Conservation (phyloP, 2,797 vertebrate genomes). For the Muscicapa striata region DNA sequence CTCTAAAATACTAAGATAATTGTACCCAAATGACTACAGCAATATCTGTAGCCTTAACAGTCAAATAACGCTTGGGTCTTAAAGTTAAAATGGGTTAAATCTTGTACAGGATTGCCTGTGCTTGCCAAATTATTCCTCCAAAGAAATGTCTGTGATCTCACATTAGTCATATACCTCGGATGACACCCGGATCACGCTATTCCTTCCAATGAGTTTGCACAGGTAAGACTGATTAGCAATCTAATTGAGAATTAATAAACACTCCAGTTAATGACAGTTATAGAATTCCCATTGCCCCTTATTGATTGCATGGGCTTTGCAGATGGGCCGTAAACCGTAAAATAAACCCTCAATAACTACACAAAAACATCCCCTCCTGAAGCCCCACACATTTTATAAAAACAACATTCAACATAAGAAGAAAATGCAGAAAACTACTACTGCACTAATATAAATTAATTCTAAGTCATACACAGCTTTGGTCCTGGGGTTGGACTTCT, state of each 20-base stretch:
- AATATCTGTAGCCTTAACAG: background rate
- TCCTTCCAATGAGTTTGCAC: background rate
- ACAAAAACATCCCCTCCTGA: background rate
- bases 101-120: background rate
- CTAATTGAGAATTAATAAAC: constrained; percentile 70
- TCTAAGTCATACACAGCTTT: background rate
- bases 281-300: constrained; percentile 60
- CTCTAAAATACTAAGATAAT: background rate
- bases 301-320: background rate
- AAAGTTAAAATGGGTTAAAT: background rate
- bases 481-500: background rate
- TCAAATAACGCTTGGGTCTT: background rate
- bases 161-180: background rate
- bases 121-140: background rate
- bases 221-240: constrained; percentile 55
- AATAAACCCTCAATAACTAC: background rate
- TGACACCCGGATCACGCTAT: background rate
- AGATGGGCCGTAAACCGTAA: fast-evolving
- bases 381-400: background rate
- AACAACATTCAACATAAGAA: background rate
- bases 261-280: constrained; percentile 55
- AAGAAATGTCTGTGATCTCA: background rate
- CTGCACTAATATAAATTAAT: background rate
- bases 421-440: background rate
- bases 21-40: background rate